Conservation (phyloP, 2,888 invertebrate species). For the Psococerastis gibbosa region DNA sequence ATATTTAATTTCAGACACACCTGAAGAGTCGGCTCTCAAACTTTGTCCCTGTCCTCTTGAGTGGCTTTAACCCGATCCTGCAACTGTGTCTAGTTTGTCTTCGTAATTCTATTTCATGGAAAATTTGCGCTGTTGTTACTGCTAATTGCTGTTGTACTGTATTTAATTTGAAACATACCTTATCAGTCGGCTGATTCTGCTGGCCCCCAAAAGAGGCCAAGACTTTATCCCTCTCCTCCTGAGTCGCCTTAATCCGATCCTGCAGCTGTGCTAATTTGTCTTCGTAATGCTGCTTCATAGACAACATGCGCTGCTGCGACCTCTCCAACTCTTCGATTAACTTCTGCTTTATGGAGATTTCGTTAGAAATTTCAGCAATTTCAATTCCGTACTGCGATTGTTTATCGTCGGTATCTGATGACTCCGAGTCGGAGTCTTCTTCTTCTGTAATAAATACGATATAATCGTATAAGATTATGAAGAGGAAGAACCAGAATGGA, state of each 20-base stretch:
- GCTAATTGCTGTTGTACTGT: too few species aligned
- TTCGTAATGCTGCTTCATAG: conserved; percentile 81
- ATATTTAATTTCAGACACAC: too few species aligned
- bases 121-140: conserved; percentile 67
- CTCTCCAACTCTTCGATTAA: conserved; percentile 85
- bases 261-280: conserved; percentile 70
- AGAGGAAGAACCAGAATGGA: too few species aligned
- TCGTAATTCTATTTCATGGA: conserved; percentile 82
- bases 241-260: conserved; percentile 67
- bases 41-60: conserved; percentile 78
- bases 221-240: conserved; percentile 80
- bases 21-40: too few species aligned
- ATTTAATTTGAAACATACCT: conserved; percentile 15
- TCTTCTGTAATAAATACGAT: conserved; percentile 26
- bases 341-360: conserved; percentile 87
- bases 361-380: conserved; percentile 72
- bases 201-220: conserved; percentile 33
- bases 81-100: conserved; percentile 64
- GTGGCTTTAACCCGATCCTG: conserved; percentile 73
- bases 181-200: conserved; percentile 23
- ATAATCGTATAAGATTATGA: too few species aligned
- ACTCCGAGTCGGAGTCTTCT: conserved; percentile 32
- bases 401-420: conserved; percentile 17
- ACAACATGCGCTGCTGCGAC: conserved; percentile 67
- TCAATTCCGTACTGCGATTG: conserved; percentile 43